A percentile compares a stretch with the other conserved stretches of the same genome.
Evolutionary conservation across 2,797 vertebrate genomes (phyloP).

Genomic region (Furcifer pardalis): DNA sequence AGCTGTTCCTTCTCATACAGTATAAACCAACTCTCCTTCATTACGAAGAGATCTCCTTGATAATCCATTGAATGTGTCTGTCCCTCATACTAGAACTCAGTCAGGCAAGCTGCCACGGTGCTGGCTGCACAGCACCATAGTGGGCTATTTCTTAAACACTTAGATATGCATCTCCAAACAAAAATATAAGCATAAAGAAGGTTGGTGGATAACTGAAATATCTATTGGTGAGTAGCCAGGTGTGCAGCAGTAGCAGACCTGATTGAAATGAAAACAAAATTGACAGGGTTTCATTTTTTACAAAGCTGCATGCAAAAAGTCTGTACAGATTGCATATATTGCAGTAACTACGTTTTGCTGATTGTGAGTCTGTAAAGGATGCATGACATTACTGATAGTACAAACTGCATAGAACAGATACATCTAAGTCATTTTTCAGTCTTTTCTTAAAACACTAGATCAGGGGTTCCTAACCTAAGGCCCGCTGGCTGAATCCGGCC

Average conservation of each 20-base stretch:
- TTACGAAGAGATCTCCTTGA: not conserved
- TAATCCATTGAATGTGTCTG: not conserved
- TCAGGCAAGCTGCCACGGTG: not conserved
- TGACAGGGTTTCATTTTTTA: not conserved
- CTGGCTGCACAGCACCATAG: not conserved
- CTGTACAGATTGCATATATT: not conserved
- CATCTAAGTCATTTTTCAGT: not conserved
- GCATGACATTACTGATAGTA: not conserved
- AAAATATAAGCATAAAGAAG: not conserved
- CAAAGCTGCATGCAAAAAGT: constrained; percentile 1
- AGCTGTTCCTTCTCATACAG: not conserved
- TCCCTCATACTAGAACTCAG: not conserved
- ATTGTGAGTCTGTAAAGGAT: constrained; percentile 4
- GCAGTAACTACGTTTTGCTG: not conserved
- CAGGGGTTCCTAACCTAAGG: no score
- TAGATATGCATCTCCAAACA: not conserved
- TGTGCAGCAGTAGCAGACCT: not conserved
- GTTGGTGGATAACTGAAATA: not conserved
- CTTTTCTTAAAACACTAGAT: not conserved
- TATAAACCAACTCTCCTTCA: not conserved
- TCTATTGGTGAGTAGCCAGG: not conserved
- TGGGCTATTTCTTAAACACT: not conserved
- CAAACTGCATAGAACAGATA: not conserved
- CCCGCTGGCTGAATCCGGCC: no score
- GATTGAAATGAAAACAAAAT: not conserved